Percentiles rank a stretch among this genome's conserved stretches.
These are phyloP conservation scores for Loripinus fragilis DNA, from an alignment of 2,888 invertebrate species.

Conservation along the genomic window DNA sequence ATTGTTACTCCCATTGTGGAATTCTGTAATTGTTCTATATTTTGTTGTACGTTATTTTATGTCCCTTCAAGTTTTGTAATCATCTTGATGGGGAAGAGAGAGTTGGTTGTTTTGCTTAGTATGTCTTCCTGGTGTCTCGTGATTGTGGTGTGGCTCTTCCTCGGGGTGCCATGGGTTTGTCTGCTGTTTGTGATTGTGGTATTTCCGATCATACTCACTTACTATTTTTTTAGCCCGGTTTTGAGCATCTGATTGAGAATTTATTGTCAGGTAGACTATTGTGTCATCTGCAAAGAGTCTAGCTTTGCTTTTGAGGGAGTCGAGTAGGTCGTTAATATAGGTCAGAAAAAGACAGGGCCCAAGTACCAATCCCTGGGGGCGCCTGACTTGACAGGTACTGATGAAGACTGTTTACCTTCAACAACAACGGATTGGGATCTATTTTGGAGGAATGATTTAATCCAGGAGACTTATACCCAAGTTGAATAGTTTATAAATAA, in stretches of 20 bases:
- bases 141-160: no score
- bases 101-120: no score
- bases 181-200: no score
- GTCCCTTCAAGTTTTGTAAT: no score
- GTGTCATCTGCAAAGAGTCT: conserved; percentile 45
- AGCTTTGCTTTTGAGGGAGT: conserved; percentile 16
- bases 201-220: no score
- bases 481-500: conserved; percentile 1
- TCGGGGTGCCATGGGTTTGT: no score
- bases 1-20: no score
- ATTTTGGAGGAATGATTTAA: conserved; percentile 22
- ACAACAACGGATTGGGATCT: conserved; percentile 30
- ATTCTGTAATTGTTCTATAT: no score
- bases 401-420: conserved; percentile 12
- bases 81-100: no score
- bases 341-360: conserved; percentile 31
- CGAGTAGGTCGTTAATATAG: conserved; percentile 35
- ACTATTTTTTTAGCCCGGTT: no score
- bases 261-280: conserved; percentile 22
- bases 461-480: conserved; percentile 22
- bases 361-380: conserved; percentile 35
- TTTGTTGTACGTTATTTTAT: no score
- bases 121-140: no score
- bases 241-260: neutral
- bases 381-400: conserved; percentile 22